Evolutionary conservation across 2,888 invertebrate species (phyloP).

Genomic region (Hirtodrosophila alboralis): DNA sequence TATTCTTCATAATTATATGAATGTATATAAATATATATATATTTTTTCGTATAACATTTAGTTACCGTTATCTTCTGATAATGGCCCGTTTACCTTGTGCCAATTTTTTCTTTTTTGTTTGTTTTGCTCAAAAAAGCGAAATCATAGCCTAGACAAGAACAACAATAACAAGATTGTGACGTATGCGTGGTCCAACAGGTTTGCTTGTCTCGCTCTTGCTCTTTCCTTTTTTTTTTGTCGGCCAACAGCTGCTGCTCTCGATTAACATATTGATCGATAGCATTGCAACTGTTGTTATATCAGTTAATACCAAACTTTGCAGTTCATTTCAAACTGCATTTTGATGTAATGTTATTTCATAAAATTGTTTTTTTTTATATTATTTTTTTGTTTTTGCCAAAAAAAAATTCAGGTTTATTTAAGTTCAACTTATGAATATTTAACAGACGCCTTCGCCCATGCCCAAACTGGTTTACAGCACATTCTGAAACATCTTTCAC

Average conservation of each 20-base stretch:
- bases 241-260: constrained; percentile 28
- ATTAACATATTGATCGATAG: constrained; percentile 47
- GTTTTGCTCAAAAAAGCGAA: constrained; percentile 64
- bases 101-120: constrained; percentile 37
- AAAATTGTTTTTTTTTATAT: constrained; percentile 3
- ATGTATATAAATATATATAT: no score
- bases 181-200: constrained; percentile 51
- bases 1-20: constrained; percentile 15
- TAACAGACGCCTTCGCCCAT: constrained; percentile 46
- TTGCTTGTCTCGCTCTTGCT: constrained; percentile 21
- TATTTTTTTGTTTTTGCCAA: constrained; percentile 18
- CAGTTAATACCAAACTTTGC: constrained; percentile 48
- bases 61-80: constrained; percentile 19
- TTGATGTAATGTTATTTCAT: constrained; percentile 26
- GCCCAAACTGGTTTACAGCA: constrained; percentile 63
- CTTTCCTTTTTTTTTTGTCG: constrained; percentile 16
- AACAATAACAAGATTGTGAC: constrained; percentile 37
- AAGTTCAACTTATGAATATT: constrained; percentile 64
- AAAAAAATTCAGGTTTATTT: constrained; percentile 63
- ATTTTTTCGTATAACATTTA: constrained; percentile 6
- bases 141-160: constrained; percentile 35
- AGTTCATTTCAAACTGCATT: constrained; percentile 47
- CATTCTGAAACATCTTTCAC: constrained; percentile 63
- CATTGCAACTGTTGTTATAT: constrained; percentile 10
- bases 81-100: constrained; percentile 68